phyloP scores from a whole-genome alignment of 2,113 vertebrate genomes.

The Varanus komodoensis region DNA sequence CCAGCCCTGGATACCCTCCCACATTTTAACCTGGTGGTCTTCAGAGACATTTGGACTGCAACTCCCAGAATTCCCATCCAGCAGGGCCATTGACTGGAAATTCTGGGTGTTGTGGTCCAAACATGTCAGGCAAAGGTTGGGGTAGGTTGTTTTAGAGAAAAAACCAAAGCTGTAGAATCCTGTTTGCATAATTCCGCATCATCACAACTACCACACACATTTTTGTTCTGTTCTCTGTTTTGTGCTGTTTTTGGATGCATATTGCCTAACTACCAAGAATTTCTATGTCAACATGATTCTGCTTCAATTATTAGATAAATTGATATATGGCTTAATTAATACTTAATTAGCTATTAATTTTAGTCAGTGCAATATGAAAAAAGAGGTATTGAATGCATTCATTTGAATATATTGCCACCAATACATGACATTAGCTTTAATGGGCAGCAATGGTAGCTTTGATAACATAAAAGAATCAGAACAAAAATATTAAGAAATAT shows the following conservation, averaged over 20 bases:
- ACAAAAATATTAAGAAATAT: background rate
- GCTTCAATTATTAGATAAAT: background rate
- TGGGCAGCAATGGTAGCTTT: background rate
- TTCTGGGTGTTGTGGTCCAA: too few relatives aligned
- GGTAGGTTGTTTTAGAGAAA: background rate
- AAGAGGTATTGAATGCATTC: background rate
- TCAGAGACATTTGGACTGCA: too few relatives aligned
- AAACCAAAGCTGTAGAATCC: background rate
- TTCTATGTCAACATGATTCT: background rate
- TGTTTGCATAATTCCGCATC: background rate
- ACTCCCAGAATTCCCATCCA: too few relatives aligned
- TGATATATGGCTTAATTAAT: background rate
- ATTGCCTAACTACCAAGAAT: background rate
- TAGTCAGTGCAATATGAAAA: background rate
- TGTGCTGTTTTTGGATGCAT: background rate
- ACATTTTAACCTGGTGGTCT: background rate
- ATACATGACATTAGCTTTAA: background rate
- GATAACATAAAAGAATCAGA: background rate
- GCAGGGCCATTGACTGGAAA: too few relatives aligned
- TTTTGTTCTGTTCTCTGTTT: background rate
- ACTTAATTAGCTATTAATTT: background rate
- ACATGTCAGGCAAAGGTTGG: too few relatives aligned
- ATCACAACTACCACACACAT: too few relatives aligned
- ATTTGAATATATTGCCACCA: background rate
- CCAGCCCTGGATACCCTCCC: background rate